Conservation (phyloP, 2,113 vertebrate genomes). For the Ranitomeya imitator region DNA sequence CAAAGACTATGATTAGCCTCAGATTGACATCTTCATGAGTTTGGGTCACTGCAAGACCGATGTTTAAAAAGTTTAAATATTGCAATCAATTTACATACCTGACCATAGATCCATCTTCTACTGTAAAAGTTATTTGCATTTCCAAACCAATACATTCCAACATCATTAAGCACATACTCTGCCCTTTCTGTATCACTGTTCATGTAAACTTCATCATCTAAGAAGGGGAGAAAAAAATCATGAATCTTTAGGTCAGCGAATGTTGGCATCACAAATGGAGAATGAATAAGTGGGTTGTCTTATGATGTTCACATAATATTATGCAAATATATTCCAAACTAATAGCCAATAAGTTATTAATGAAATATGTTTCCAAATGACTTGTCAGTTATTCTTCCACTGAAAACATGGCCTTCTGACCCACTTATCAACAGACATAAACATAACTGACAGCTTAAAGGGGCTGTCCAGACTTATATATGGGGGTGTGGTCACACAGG, state of each 20-base stretch:
- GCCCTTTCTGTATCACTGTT: conserved; percentile 65
- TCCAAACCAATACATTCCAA: conserved; percentile 79
- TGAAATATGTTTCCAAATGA: neutral
- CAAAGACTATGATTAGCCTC: no score
- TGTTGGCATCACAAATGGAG: neutral
- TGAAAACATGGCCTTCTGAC: neutral
- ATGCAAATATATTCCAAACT: neutral
- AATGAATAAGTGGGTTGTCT: neutral
- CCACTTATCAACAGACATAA: neutral
- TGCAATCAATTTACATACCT: conserved; percentile 63
- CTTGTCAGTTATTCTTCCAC: neutral
- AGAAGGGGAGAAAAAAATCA: conserved; percentile 33
- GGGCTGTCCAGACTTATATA: no score
- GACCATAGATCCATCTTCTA: conserved; percentile 79
- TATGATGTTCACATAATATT: neutral
- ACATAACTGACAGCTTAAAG: no score
- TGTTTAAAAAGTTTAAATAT: neutral
- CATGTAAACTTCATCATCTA: conserved; percentile 84
- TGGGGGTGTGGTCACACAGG: no score
- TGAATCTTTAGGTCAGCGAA: neutral
- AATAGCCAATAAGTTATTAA: neutral
- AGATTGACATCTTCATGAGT: neutral
- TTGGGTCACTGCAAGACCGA: neutral
- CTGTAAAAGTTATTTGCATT: conserved; percentile 71
- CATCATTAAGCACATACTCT: conserved; percentile 85